Evolutionary conservation across 2,113 vertebrate genomes (phyloP), one percentile per base, ranked within the genome.

Genomic region (Pelusios castaneus): DNA sequence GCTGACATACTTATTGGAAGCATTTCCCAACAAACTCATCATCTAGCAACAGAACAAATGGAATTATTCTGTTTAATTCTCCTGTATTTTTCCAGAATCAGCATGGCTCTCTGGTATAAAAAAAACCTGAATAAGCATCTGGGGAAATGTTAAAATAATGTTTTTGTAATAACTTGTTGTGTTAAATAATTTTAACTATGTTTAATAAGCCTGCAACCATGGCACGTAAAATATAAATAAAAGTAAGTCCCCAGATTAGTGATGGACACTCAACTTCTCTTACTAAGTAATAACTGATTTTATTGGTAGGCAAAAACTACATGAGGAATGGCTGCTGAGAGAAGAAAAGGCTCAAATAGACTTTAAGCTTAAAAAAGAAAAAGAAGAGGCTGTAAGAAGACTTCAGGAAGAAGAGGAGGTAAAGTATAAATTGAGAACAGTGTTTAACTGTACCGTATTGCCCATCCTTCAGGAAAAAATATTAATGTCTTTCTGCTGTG

Each of bases 351-450:
- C 99, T 38, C 99, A 99, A 97, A 99, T 99, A 96, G 99, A 99
- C 88, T 99, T 99, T 95, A 97, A 95, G 80, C 94, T 98, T 88
- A 98, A 92, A 90, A 98, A 95, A 79, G 99, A 99, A 97, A 99
- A 97, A 91, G 99, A 99, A 94, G 99, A 99, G 41, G 98, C 98
- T 54, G 98, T 97, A 67, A 98, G 95, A 97, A 99, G 95, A 96
- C 98, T 97, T 90, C 98, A 98, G 91, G 99, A 99, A 91, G 99
- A 99, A 34, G 99, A 99, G 91, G 99, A 99, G 99, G 99, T 99
- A 94, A 77, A 49, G 56, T 90, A 82, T 89, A 89, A 92, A 82
- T 58, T 49, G 31, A 78, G 25, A 45, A 45, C 41, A 43, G 38
- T 31, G 6, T 14, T 82, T 87, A 78, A 38, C 54, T 54, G 12